phyloP scores from a whole-genome alignment of 2,888 invertebrate species.

The Nipponacmea schrenckii region DNA sequence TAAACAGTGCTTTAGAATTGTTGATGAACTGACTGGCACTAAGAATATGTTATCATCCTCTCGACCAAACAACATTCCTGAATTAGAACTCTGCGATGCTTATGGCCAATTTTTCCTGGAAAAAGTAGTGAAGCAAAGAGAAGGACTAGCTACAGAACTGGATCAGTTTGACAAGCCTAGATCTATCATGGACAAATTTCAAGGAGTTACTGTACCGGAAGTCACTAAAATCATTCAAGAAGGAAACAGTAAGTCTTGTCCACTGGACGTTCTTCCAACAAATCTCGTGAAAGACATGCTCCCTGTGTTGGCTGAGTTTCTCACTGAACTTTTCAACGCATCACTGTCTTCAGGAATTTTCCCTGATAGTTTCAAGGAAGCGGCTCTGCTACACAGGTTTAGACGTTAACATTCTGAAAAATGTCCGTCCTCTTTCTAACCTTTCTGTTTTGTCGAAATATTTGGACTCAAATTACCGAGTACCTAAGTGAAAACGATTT shows the following conservation, averaged over 20 bases:
- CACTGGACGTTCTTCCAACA: too few relatives aligned
- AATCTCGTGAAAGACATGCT: too few relatives aligned
- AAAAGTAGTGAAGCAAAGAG: neutral
- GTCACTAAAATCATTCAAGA: too few relatives aligned
- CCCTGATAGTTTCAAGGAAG: too few relatives aligned
- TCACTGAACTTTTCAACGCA: too few relatives aligned
- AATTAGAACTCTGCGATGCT: slow-evolving; percentile 1
- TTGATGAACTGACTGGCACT: slow-evolving; percentile 1
- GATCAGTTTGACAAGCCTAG: neutral
- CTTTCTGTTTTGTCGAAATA: neutral
- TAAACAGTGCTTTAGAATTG: slow-evolving; percentile 3
- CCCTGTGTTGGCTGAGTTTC: too few relatives aligned
- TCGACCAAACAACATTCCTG: slow-evolving; percentile 3
- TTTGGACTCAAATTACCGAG: neutral
- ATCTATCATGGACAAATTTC: slow-evolving; percentile 1
- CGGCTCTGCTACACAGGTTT: too few relatives aligned
- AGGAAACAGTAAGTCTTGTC: too few relatives aligned
- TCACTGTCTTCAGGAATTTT: too few relatives aligned
- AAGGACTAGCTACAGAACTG: neutral
- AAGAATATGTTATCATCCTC: slow-evolving; percentile 3
- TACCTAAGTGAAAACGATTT: slow-evolving; percentile 3
- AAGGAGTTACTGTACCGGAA: neutral
- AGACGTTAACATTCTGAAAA: too few relatives aligned
- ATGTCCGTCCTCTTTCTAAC: too few relatives aligned
- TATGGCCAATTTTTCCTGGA: neutral